These are phyloP conservation scores for Ligdia adustata DNA, from an alignment of 2,888 invertebrate species.

Conservation along the genomic window DNA sequence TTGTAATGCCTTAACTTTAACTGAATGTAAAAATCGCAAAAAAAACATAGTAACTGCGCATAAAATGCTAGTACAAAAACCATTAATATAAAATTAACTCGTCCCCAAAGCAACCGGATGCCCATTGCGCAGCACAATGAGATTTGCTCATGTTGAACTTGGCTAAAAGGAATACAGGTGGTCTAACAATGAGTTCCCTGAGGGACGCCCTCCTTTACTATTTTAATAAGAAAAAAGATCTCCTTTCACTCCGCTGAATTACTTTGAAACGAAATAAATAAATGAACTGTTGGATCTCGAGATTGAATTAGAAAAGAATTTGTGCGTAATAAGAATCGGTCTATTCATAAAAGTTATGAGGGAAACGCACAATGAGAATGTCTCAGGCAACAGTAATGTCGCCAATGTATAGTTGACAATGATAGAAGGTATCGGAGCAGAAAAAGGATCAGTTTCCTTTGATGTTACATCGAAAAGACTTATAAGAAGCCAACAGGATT, in stretches of 20 bases:
- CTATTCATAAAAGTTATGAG: conserved; percentile 74
- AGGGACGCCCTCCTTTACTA: conserved; percentile 64
- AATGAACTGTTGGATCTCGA: conserved; percentile 71
- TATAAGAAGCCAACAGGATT: conserved; percentile 47
- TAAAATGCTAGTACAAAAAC: conserved; percentile 30
- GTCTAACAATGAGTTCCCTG: conserved; percentile 63
- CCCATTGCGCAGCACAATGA: conserved; percentile 75
- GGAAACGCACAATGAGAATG: conserved; percentile 67
- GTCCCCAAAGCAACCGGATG: conserved; percentile 69
- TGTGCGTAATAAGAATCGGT: conserved; percentile 72
- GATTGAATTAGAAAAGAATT: conserved; percentile 80
- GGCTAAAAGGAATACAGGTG: conserved; percentile 72
- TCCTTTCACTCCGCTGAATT: conserved; percentile 63
- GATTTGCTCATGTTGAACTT: conserved; percentile 72
- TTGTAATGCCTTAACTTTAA: too few relatives aligned
- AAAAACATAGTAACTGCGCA: too few relatives aligned
- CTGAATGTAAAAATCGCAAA: too few relatives aligned
- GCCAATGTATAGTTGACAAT: conserved; percentile 58
- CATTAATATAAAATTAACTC: conserved; percentile 67
- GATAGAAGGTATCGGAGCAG: conserved; percentile 70
- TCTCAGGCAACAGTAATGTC: conserved; percentile 54
- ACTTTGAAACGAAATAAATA: conserved; percentile 79
- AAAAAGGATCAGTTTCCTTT: conserved; percentile 79
- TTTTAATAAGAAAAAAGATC: conserved; percentile 76
- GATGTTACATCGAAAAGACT: conserved; percentile 71